Evolutionary conservation across 2,113 vertebrate genomes (phyloP).

Genomic region (Oryzias melastigma): DNA sequence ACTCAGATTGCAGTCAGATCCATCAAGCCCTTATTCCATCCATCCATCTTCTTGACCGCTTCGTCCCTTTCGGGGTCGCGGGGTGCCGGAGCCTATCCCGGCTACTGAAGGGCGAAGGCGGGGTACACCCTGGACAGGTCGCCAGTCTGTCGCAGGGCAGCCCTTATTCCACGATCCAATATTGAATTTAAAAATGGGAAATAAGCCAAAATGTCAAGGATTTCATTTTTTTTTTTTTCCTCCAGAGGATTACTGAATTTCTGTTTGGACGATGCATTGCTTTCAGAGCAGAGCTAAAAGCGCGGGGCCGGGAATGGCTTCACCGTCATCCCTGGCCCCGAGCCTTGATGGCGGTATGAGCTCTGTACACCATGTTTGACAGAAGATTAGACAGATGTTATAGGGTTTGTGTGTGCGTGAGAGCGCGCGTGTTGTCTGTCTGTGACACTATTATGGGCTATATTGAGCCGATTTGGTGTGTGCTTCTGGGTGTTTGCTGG

Average conservation of each 20-base stretch:
- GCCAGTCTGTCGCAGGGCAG: too few species aligned
- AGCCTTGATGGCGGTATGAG: constrained; percentile 27
- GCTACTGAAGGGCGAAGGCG: too few species aligned
- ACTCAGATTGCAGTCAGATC: constrained; percentile 20
- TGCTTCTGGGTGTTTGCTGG: constrained; percentile 36
- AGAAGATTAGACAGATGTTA: constrained; percentile 65
- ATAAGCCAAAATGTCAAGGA: constrained; percentile 53
- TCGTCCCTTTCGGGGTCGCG: too few species aligned
- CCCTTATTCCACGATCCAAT: constrained; percentile 35
- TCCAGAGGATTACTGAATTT: constrained; percentile 49
- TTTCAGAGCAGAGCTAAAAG: constrained; percentile 41
- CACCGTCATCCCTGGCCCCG: constrained; percentile 30
- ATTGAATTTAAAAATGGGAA: constrained; percentile 50
- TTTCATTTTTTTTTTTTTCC: constrained; percentile 33
- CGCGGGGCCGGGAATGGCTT: constrained; percentile 27
- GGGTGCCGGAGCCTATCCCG: too few species aligned
- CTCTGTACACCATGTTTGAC: constrained; percentile 42
- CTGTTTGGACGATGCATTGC: constrained; percentile 25
- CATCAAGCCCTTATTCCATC: constrained; percentile 45
- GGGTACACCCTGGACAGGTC: too few species aligned
- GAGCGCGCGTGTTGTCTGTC: constrained; percentile 7
- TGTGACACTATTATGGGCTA: constrained; percentile 28
- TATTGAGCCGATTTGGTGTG: constrained; percentile 15
- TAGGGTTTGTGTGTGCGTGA: constrained; percentile 24
- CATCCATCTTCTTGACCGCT: too few species aligned